Evolutionary conservation across 2,113 vertebrate genomes (phyloP).

Genomic region (Psilopsiagon aymara): DNA sequence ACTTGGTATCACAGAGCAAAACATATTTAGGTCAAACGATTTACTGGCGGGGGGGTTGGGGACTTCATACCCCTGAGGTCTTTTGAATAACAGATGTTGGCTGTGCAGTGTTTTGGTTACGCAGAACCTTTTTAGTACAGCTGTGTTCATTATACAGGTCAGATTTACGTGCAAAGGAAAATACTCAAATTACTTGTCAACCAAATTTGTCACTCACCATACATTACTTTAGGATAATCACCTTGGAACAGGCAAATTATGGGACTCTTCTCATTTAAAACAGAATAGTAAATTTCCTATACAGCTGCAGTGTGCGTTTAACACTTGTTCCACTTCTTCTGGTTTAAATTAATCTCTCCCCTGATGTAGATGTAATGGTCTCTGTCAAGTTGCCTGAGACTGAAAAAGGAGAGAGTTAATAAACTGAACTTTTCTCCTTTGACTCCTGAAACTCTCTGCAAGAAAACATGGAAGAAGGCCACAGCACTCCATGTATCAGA

Average conservation of each 20-base stretch:
- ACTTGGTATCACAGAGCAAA: constrained; percentile 30
- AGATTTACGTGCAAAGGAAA: constrained; percentile 59
- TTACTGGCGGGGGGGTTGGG: neutral
- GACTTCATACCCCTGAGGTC: constrained; percentile 39
- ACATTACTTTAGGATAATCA: constrained; percentile 48
- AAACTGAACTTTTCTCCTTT: neutral
- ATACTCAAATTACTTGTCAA: constrained; percentile 51
- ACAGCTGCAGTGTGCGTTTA: neutral
- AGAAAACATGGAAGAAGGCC: neutral
- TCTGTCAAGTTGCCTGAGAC: neutral
- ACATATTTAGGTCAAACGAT: constrained; percentile 61
- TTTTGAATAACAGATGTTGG: constrained; percentile 73
- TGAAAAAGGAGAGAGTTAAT: neutral
- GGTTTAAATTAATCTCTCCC: neutral
- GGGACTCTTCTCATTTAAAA: neutral
- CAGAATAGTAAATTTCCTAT: neutral
- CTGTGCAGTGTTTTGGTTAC: constrained; percentile 53
- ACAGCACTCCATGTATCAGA: neutral
- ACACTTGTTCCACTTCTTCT: neutral
- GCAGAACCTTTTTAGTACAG: constrained; percentile 59
- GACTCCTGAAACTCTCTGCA: neutral
- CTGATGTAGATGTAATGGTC: neutral
- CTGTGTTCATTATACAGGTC: constrained; percentile 69
- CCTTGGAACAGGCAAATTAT: neutral
- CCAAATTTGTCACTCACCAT: constrained; percentile 59